These are phyloP conservation scores for Chloroclysta siterata DNA, from an alignment of 2,888 invertebrate genomes.

Conservation along the genomic window DNA sequence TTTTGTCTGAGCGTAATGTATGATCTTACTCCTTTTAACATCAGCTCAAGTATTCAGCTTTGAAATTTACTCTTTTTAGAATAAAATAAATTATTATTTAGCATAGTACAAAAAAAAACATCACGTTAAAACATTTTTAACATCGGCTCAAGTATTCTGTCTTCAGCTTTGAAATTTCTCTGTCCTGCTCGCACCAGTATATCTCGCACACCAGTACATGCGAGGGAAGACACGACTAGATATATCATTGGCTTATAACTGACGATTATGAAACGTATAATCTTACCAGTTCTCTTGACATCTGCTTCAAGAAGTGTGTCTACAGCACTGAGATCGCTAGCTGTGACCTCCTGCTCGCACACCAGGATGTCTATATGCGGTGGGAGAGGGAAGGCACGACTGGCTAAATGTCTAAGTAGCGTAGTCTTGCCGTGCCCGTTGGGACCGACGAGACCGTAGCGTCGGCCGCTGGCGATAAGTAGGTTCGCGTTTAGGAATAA, in stretches of 20 bases:
- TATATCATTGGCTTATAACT: background rate
- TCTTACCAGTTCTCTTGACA: conserved; percentile 89
- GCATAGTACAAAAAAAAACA: too few species aligned
- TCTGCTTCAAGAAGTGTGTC: conserved; percentile 97
- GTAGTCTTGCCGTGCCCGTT: conserved; percentile 99
- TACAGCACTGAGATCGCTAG: conserved; percentile 96
- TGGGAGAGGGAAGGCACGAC: conserved; percentile 96
- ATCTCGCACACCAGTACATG: too few species aligned
- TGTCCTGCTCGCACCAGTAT: too few species aligned
- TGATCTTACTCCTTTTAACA: too few species aligned
- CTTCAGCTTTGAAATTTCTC: too few species aligned
- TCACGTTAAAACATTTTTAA: too few species aligned
- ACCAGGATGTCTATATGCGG: conserved; percentile 97
- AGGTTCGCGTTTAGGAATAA: conserved; percentile 98
- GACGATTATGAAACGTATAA: background rate
- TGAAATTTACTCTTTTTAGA: too few species aligned
- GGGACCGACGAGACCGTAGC: conserved; percentile 99
- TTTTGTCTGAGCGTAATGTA: too few species aligned
- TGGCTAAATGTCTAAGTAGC: conserved; percentile 95
- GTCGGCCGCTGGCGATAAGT: conserved; percentile 95
- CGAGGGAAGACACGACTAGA: background rate
- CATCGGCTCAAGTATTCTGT: too few species aligned
- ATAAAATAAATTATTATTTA: too few species aligned
- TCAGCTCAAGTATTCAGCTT: too few species aligned
- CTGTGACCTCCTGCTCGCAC: conserved; percentile 99